Base-by-base conservation (phyloP, 2,797 vertebrate genomes). In the Glossophaga mutica region DNA sequence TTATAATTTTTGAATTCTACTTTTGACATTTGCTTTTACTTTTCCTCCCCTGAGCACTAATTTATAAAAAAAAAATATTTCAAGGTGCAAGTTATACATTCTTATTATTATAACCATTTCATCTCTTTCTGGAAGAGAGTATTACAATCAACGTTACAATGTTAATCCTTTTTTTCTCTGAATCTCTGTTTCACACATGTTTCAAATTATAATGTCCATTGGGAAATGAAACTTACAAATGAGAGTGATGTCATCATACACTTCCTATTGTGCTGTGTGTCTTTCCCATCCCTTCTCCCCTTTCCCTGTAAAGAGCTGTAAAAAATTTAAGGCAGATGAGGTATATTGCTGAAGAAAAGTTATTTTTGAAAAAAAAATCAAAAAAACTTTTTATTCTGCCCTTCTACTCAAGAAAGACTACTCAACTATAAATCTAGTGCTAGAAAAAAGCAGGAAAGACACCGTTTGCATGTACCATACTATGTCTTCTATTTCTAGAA, bases 291-390 rank as follows among this genome's bases (percentile, higher is more conserved):
- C 97, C 98, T 97, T 97, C 96, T 98, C 96, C 97, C 97, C 95
- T 98, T 97, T 98, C 97, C 97, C 97, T 98, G 97, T 98, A 98
- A 98, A 98, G 98, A 98, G 97, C 98, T 98, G 98, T 98, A 98
- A 98, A 98, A 98, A 98, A 98, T 96, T 98, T 98, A 98, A 98
- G 98, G 98, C 98, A 98, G 97, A 98, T 98, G 98, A 98, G 98
- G 98, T 98, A 98, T 98, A 98, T 97, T 98, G 98, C 98, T 94
- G 97, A 98, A 98, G 97, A 96, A 96, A 98, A 97, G 95, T 98
- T 97, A 98, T 97, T 94, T 98, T 97, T 94, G 94, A 95, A 95
- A 98, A 97, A 97, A 97, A 95, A 97, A 96, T 89, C 70, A 96
- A 97, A 97, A 97, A 97, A 97, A 94, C 70, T 93, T 97, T 97